Base-by-base conservation (phyloP, 1,140 invertebrate species). In the Psilanteris sp. region DNA sequence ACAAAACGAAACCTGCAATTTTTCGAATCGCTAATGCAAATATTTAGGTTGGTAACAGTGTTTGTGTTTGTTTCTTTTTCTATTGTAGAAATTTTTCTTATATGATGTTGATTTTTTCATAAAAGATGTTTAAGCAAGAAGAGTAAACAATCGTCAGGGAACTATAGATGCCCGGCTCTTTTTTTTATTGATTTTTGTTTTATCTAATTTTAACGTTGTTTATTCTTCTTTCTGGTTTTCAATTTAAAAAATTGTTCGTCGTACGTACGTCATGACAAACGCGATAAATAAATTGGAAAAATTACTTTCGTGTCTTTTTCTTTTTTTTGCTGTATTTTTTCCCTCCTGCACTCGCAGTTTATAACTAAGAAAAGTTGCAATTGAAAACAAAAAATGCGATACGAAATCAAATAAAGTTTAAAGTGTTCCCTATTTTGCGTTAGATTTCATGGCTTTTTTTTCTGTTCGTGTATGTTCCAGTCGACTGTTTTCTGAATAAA, bases 91-190 rank as follows among this genome's bases (percentile, higher is more conserved):
- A 20, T 36, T 46, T 39, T 48, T 32, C 22, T 54, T 34, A 43
- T 66, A 27, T 15, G 62, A 55, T 67, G 62, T 67, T 67, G 62
- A 55, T 43, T 67, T 67, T 67, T 64, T 64, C 26, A 46, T 55
- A 46, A 37, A 67, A 67, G 50, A 46, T 36, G 62, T 67, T 67
- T 55, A 67, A 50, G 62, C 55, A 55, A 29, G 50, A 46, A 54
- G 50, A 29, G 62, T 67, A 54, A 67, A 67, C 41, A 55, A 46
- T 44, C 44, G 46, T 10, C 31, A 13, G 11, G 27, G 13, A 44
- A 52, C 32, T 32, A 36, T 34, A 9, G 37, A 4, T 27, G 13
- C 26, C 26, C n/a, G n/a, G n/a, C n/a, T n/a, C n/a, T n/a, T 41
- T 9, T 41, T 44, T 61, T 22, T 66, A 54, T 54, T 52, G 46